phyloP scores from a whole-genome alignment of 1,140 invertebrate genomes.

The Chrysomallon squamiferum region DNA sequence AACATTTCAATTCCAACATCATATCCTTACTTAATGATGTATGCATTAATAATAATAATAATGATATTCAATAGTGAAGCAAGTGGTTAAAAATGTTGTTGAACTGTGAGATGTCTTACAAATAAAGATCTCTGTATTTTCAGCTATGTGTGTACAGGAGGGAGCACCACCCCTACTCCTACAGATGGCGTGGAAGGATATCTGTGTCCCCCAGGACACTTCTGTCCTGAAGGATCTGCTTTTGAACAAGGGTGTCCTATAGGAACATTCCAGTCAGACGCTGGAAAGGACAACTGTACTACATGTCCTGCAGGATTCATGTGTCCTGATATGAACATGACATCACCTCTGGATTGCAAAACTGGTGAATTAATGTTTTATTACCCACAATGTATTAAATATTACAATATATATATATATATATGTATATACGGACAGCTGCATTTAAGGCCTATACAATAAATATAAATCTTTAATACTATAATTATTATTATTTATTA shows the following conservation, averaged over 20 bases:
- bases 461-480: no score
- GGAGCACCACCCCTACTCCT: constrained; percentile 48
- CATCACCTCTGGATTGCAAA: constrained; percentile 42
- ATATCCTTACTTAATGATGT: no score
- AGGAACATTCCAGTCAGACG: constrained; percentile 49
- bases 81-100: no score
- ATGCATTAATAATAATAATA: no score
- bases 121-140: no score
- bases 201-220: constrained; percentile 51
- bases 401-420: no score
- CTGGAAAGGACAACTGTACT: constrained; percentile 49
- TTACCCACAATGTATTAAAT: no score
- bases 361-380: constrained; percentile 45
- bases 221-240: constrained; percentile 48
- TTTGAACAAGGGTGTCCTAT: constrained; percentile 52
- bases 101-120: no score
- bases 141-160: constrained; percentile 57
- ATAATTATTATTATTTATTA: no score
- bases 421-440: no score
- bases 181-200: constrained; percentile 43
- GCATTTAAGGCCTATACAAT: neutral
- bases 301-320: constrained; percentile 53
- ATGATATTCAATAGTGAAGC: no score
- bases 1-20: no score
- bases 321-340: constrained; percentile 54